Conservation (phyloP, 2,113 vertebrate species). For the Baryphthengus martii region DNA sequence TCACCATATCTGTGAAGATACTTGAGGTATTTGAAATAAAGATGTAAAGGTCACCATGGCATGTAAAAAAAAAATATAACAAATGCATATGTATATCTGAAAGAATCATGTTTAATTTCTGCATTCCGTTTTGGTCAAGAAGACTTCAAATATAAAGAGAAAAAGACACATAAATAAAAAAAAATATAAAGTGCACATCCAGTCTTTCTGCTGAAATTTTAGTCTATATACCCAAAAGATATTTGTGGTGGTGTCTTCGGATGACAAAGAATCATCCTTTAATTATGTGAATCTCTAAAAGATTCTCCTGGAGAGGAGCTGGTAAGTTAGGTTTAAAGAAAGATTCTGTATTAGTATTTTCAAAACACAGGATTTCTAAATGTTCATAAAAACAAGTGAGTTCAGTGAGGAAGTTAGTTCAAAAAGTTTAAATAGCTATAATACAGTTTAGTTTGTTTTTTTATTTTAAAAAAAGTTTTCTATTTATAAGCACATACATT, state of each 20-base stretch:
- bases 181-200: not conserved
- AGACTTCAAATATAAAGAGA: not conserved
- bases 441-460: not conserved
- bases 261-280: not conserved
- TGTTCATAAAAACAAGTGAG: not conserved
- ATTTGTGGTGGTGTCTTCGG: not conserved
- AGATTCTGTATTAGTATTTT: not conserved
- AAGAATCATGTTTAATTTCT: not conserved
- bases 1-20: not conserved
- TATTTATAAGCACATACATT: fast-evolving
- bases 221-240: not conserved
- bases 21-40: not conserved
- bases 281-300: not conserved
- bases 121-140: not conserved
- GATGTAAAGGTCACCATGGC: not conserved
- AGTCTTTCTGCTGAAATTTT: not conserved
- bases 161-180: not conserved
- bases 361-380: not conserved
- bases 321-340: not conserved
- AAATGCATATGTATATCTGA: not conserved
- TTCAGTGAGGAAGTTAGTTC: not conserved
- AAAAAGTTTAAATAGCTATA: not conserved
- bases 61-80: not conserved
- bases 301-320: not conserved
- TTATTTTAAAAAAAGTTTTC: not conserved